Evolutionary conservation across 2,113 vertebrate genomes (phyloP), one percentile per base, ranked within the genome.

Genomic region (Macquaria australasica): DNA sequence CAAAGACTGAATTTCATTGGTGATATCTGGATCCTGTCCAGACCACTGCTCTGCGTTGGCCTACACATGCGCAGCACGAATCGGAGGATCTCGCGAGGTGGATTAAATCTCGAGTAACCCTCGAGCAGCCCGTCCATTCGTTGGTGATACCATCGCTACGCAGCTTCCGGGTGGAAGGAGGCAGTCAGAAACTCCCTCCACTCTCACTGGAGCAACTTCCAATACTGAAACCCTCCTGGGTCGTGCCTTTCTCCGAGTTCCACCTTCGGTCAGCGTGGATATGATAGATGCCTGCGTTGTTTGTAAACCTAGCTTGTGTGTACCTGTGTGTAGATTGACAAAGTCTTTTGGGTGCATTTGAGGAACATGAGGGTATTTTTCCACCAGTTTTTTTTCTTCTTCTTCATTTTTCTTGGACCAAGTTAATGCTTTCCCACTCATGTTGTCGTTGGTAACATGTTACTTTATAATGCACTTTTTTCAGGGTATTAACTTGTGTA

Each of bases 221-320:
- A 18, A 50, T 23, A 71, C 60, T 16, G 23, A 83, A 78, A 1
- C 62, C 72, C 45, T 79, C 76, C 37, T 70, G 28, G 64, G 39
- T 82, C 9, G 91, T 93, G 92, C 89, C 92, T 92, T 93, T 85
- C 53, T 68, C 82, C 2, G 6, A 77, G 55, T 23, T 59, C 73
- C 72, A n/a, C 69, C 82, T 51, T 21, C 70, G 45, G 62, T 60
- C 34, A 20, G 64, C 16, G 48, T 83, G 73, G 82, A 73, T 34
- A 5, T 37, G 34, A 68, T 79, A 66, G 68, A 70, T 31, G 31
- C 12, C 20, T 85, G 70, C 79, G 56, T 74, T 66, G 56, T 79
- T 53, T 72, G n/a, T 73, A 41, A 77, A 66, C 25, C 63, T 86
- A 73, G 73, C 15, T 6, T 23, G 70, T 79, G 84, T 45, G 76